These are phyloP conservation scores for Eumeta japonica DNA, from an alignment of 1,140 invertebrate species.

Conservation along the genomic window DNA sequence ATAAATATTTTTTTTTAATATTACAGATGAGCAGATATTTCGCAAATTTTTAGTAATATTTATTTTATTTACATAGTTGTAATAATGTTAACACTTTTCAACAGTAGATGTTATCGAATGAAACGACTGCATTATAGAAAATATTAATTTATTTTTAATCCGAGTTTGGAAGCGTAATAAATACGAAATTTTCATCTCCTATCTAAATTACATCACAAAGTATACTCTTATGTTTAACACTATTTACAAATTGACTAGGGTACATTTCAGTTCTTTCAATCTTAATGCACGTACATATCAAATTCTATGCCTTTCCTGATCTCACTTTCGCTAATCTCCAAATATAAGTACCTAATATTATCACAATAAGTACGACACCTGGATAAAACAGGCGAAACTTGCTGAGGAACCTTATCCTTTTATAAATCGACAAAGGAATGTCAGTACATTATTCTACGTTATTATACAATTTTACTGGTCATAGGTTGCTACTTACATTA, in stretches of 20 bases:
- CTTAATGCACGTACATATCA: slow-evolving; percentile 32
- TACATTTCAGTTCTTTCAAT: slow-evolving; percentile 52
- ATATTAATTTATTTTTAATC: slow-evolving; percentile 56
- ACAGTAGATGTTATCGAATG: too few species aligned
- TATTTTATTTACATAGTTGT: too few species aligned
- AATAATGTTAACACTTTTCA: too few species aligned
- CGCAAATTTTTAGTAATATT: too few species aligned
- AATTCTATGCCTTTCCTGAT: slow-evolving; percentile 19
- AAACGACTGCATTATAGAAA: too few species aligned
- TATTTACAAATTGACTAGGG: slow-evolving; percentile 55
- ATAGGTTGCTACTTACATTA: too few species aligned
- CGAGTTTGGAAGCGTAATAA: slow-evolving; percentile 56
- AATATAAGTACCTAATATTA: slow-evolving; percentile 47
- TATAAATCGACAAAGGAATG: too few species aligned
- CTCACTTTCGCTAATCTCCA: slow-evolving; percentile 22
- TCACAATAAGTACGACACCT: too few species aligned
- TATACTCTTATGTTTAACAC: slow-evolving; percentile 34
- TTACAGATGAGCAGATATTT: too few species aligned
- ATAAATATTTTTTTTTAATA: too few species aligned
- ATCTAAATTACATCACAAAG: slow-evolving; percentile 56
- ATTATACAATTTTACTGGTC: too few species aligned
- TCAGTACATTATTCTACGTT: too few species aligned
- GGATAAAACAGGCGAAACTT: slow-evolving; percentile 19
- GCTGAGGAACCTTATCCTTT: slow-evolving; percentile 42
- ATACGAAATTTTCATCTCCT: slow-evolving; percentile 50